Percentiles rank a stretch among this genome's conserved stretches.
Evolutionary conservation across 2,113 vertebrate genomes (phyloP).

Genomic region (Phocoena sinus): DNA sequence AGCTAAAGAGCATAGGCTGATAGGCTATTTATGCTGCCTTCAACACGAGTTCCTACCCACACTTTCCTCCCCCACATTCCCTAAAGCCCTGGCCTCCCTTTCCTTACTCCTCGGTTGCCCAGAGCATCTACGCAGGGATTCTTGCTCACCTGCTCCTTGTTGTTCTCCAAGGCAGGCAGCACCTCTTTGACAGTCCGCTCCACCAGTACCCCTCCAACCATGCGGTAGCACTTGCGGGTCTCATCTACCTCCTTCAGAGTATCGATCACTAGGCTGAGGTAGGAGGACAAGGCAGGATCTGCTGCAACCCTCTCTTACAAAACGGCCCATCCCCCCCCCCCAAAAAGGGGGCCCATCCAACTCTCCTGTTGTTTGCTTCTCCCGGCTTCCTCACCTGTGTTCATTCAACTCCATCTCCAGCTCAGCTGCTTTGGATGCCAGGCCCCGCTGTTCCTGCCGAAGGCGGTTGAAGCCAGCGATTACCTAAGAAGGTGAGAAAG

Average conservation of each 20-base stretch:
- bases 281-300: background rate
- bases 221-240: constrained; percentile 89
- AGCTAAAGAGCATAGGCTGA: background rate
- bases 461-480: constrained; percentile 93
- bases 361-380: background rate
- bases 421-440: constrained; percentile 92
- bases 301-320: background rate
- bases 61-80: background rate
- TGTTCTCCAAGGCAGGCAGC: constrained; percentile 90
- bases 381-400: constrained; percentile 82
- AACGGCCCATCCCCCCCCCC: rapidly evolving
- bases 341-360: background rate
- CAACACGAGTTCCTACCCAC: background rate
- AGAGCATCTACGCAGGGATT: too few species aligned
- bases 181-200: constrained; percentile 95
- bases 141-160: constrained; percentile 89
- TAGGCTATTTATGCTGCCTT: background rate
- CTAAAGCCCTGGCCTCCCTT: background rate
- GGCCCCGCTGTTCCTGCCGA: constrained; percentile 90
- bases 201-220: constrained; percentile 92
- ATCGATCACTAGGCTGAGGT: constrained; percentile 90
- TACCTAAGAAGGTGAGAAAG: constrained; percentile 79
- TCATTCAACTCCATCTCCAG: constrained; percentile 95
- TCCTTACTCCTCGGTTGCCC: background rate
- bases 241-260: constrained; percentile 92